These are phyloP conservation scores for Lasioglossum oenotherae DNA, from an alignment of 2,888 invertebrate genomes.

Conservation along the genomic window DNA sequence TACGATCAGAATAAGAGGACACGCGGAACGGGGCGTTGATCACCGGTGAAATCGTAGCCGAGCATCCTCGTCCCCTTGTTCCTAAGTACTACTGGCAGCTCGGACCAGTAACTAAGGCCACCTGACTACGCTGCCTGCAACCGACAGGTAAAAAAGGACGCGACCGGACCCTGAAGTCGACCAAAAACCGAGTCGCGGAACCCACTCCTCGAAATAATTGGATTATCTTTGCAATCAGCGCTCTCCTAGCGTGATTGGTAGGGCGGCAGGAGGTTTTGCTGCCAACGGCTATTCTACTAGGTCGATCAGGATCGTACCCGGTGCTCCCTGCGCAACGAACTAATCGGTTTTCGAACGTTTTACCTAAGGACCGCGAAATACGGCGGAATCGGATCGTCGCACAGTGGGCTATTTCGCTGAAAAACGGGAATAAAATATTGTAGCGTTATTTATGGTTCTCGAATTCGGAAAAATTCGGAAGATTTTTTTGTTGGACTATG, in stretches of 20 bases:
- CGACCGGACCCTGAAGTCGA: slow-evolving; percentile 13
- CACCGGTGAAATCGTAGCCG: slow-evolving; percentile 27
- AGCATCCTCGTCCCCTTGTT: neutral
- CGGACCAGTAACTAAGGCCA: slow-evolving; percentile 17
- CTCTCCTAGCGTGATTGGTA: neutral
- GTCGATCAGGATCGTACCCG: neutral
- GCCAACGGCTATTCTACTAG: neutral
- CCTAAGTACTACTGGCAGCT: slow-evolving; percentile 11
- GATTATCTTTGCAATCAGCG: slow-evolving; percentile 38
- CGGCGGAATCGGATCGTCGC: neutral
- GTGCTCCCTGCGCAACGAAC: neutral
- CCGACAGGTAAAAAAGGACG: slow-evolving; percentile 32
- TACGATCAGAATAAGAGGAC: slow-evolving; percentile 52
- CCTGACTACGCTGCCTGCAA: slow-evolving; percentile 30
- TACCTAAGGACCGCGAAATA: neutral
- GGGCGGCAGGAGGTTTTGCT: neutral
- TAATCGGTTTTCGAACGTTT: slow-evolving; percentile 6
- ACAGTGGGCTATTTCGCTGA: no score
- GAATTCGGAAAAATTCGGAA: no score
- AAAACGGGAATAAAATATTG: no score
- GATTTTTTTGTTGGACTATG: no score
- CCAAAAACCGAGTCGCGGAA: neutral
- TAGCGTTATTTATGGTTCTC: no score
- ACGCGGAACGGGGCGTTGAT: slow-evolving; percentile 48
- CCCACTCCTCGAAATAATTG: slow-evolving; percentile 46